phyloP scores from a whole-genome alignment of 2,797 vertebrate species.

The Enteromius viviparus region DNA sequence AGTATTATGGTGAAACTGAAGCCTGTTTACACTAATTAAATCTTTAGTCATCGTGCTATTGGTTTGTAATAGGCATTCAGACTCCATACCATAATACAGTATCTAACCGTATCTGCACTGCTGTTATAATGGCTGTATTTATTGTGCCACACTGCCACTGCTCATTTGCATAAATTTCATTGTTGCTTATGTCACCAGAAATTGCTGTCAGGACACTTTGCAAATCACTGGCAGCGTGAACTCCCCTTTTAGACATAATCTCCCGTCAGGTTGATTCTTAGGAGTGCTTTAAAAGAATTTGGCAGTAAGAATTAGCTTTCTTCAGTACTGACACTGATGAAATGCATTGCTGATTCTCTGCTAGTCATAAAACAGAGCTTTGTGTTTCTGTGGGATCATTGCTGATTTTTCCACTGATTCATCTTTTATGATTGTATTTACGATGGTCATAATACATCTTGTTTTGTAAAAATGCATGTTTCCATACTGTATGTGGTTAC shows the following conservation, averaged over 20 bases:
- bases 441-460: conserved; percentile 20
- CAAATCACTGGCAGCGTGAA: not conserved
- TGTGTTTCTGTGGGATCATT: not conserved
- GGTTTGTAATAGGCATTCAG: not conserved
- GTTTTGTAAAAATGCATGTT: conserved; percentile 8
- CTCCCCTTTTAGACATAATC: conserved; percentile 7
- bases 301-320: not conserved
- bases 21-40: not conserved
- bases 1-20: not conserved
- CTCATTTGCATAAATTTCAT: not conserved
- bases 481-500: not conserved
- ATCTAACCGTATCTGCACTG: not conserved
- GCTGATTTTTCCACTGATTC: not conserved
- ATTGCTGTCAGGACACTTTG: not conserved
- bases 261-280: not conserved
- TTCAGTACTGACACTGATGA: conserved; percentile 1
- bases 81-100: not conserved
- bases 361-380: not conserved
- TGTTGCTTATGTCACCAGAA: not conserved
- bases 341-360: not conserved
- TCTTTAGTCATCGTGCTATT: not conserved
- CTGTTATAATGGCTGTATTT: not conserved
- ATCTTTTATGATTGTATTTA: not conserved
- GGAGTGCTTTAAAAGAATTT: conserved; percentile 7
- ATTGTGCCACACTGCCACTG: not conserved